These are phyloP conservation scores for Prionailurus viverrinus DNA, from an alignment of 2,113 vertebrate genomes.

Conservation along the genomic window DNA sequence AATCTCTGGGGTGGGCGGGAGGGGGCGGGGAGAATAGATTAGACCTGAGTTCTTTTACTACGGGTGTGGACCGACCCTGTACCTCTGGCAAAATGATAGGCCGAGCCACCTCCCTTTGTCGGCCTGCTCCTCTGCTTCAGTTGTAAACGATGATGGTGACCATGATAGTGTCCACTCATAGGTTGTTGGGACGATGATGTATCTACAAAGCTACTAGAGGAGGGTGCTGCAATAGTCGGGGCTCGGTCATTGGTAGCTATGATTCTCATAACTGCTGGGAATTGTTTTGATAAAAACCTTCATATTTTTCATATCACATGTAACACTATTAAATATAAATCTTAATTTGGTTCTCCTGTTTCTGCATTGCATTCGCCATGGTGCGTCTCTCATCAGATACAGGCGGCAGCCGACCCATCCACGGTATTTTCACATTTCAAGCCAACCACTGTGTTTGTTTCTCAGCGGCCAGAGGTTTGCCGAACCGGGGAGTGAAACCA, in stretches of 20 bases:
- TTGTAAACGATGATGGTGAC: background rate
- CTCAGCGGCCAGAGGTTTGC: constrained; percentile 40
- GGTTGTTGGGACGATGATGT: background rate
- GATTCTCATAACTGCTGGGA: background rate
- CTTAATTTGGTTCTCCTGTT: background rate
- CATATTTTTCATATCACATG: background rate
- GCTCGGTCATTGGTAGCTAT: background rate
- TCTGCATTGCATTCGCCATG: background rate
- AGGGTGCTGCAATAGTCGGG: background rate
- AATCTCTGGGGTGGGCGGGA: background rate
- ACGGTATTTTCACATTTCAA: background rate
- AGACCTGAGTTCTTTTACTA: constrained; percentile 18
- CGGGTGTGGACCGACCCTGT: background rate
- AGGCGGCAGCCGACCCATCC: background rate
- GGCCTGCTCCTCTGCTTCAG: background rate
- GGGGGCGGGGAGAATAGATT: background rate
- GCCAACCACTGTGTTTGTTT: background rate
- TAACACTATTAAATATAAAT: background rate
- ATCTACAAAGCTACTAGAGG: background rate
- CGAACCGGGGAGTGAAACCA: constrained; percentile 47
- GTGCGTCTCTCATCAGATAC: background rate
- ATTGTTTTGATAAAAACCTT: background rate
- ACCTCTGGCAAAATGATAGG: background rate
- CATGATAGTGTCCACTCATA: background rate
- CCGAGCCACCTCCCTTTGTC: background rate